phyloP scores from a whole-genome alignment of 2,888 invertebrate species.

The Oscheius sp. region DNA sequence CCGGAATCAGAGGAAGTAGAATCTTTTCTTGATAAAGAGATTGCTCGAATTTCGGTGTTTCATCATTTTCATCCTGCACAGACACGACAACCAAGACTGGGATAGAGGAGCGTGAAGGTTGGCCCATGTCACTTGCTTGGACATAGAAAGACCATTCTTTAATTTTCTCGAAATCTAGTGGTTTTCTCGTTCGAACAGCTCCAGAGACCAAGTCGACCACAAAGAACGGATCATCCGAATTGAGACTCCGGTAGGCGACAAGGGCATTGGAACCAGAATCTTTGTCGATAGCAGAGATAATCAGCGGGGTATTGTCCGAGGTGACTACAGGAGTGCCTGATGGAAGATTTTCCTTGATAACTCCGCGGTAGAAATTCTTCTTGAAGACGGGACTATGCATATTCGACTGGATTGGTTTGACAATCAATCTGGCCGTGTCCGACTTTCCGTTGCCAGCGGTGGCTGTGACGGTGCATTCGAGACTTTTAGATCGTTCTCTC shows the following conservation, averaged over 20 bases:
- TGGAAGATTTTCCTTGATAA: conserved; percentile 80
- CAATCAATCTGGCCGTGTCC: conserved; percentile 48
- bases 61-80: conserved; percentile 78
- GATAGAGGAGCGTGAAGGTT: conserved; percentile 84
- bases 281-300: conserved; percentile 85
- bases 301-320: conserved; percentile 79
- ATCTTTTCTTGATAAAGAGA: conserved; percentile 75
- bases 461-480: conserved; percentile 51
- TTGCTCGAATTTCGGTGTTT: conserved; percentile 73
- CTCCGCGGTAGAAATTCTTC: conserved; percentile 83
- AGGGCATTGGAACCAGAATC: conserved; percentile 88
- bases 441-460: conserved; percentile 40
- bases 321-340: conserved; percentile 34
- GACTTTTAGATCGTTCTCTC: conserved; percentile 42
- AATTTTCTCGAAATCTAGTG: conserved; percentile 84
- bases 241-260: conserved; percentile 86
- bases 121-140: conserved; percentile 77
- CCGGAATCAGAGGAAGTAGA: conserved; percentile 80
- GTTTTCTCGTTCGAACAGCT: conserved; percentile 83
- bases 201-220: conserved; percentile 87
- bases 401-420: conserved; percentile 58
- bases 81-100: conserved; percentile 84
- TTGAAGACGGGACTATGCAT: conserved; percentile 75
- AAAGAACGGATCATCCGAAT: conserved; percentile 84
- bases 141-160: conserved; percentile 57